A percentile compares a stretch with the other conserved stretches of the same genome.
Evolutionary conservation across 2,797 vertebrate genomes (phyloP).

Genomic region (Darevskia nairensis): DNA sequence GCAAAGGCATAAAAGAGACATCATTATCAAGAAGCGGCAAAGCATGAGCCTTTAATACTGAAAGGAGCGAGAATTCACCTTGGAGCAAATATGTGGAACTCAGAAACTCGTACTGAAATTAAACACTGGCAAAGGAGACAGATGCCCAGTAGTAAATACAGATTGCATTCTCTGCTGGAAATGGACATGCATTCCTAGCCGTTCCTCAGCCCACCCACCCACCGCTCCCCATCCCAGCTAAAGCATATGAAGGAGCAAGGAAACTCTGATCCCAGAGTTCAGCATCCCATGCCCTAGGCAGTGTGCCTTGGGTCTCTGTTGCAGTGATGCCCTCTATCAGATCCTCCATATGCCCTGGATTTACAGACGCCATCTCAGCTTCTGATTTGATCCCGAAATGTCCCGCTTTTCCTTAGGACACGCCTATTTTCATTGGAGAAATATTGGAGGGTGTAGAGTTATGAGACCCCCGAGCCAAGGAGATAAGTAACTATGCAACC

Average conservation of each 20-base stretch:
- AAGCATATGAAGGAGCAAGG: not conserved
- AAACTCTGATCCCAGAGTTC: not conserved
- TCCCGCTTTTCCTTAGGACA: too few relatives aligned
- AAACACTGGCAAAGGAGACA: not conserved
- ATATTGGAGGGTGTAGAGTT: too few relatives aligned
- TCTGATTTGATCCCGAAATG: too few relatives aligned
- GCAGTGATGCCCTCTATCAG: not conserved
- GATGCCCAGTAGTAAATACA: not conserved
- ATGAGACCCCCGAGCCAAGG: too few relatives aligned
- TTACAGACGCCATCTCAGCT: too few relatives aligned
- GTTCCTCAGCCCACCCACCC: not conserved
- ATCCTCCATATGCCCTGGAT: too few relatives aligned
- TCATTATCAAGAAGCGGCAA: conserved; percentile 3
- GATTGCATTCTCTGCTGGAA: not conserved
- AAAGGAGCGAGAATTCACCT: not conserved
- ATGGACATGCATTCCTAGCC: not conserved
- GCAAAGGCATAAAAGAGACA: conserved; percentile 19
- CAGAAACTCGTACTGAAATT: not conserved
- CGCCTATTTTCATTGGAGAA: too few relatives aligned
- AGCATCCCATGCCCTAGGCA: not conserved
- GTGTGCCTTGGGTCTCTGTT: not conserved
- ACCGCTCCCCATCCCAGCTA: not conserved
- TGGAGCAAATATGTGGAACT: not conserved
- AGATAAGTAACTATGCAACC: too few relatives aligned
- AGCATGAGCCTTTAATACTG: conserved; percentile 7